These are phyloP conservation scores for Takifugu bimaculatus DNA, from an alignment of 2,113 vertebrate genomes.

Conservation along the genomic window DNA sequence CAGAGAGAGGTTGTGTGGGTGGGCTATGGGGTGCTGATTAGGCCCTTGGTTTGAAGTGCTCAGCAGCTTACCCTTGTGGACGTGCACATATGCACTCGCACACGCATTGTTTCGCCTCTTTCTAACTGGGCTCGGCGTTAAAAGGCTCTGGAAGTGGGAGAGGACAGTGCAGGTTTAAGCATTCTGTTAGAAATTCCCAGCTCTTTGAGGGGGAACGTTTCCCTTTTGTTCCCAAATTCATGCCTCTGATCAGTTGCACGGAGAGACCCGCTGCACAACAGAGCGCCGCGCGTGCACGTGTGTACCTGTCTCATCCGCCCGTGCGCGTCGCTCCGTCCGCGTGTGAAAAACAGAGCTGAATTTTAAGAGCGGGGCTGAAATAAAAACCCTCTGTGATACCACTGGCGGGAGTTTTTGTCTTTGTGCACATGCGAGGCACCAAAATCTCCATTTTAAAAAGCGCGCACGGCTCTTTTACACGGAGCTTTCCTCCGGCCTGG, in stretches of 20 bases:
- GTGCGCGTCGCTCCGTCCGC: constrained; percentile 13
- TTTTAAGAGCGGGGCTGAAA: constrained; percentile 14
- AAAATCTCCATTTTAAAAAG: too few relatives aligned
- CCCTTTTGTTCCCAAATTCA: constrained; percentile 61
- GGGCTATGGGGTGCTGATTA: constrained; percentile 69
- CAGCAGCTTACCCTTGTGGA: constrained; percentile 42
- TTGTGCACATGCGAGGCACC: constrained; percentile 33
- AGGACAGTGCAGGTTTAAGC: constrained; percentile 58
- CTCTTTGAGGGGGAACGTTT: constrained; percentile 62
- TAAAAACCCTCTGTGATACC: constrained; percentile 11
- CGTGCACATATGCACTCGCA: constrained; percentile 3
- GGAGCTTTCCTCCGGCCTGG: constrained; percentile 2
- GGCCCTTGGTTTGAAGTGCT: constrained; percentile 65
- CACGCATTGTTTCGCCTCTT: constrained; percentile 29
- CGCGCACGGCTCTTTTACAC: constrained; percentile 26
- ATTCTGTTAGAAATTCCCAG: constrained; percentile 63
- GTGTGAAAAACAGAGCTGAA: constrained; percentile 24
- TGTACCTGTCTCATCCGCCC: constrained; percentile 18
- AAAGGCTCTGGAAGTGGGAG: constrained; percentile 55
- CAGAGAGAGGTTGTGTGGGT: constrained; percentile 58
- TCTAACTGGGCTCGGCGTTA: constrained; percentile 46
- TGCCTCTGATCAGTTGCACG: constrained; percentile 53
- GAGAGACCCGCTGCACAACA: constrained; percentile 46
- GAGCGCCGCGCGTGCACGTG: constrained; percentile 9
- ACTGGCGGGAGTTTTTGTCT: constrained; percentile 21